Evolutionary conservation across 2,888 invertebrate species (phyloP).

Genomic region (Malachius bipustulatus): DNA sequence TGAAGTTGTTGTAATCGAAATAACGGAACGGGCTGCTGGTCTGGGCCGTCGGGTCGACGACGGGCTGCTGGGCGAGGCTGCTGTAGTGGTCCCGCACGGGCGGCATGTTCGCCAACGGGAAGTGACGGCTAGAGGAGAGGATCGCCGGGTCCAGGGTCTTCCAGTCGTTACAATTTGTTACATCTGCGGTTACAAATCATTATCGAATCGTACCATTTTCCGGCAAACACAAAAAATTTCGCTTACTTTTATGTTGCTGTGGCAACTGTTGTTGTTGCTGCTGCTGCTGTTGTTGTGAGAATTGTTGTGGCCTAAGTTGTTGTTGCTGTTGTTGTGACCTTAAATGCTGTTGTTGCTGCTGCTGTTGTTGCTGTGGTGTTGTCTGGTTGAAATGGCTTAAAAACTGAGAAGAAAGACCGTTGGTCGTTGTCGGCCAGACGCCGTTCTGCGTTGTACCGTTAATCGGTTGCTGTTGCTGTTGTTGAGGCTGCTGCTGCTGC

Average conservation of each 20-base stretch:
- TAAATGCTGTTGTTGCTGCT: slow-evolving; percentile 31
- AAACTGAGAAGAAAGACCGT: too few relatives aligned
- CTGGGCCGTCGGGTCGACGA: slow-evolving; percentile 33
- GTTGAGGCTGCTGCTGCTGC: slow-evolving; percentile 22
- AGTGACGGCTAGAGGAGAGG: slow-evolving; percentile 58
- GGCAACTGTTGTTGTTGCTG: slow-evolving; percentile 29
- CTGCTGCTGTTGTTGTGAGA: slow-evolving; percentile 27
- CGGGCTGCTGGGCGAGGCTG: slow-evolving; percentile 26
- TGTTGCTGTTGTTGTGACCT: not conserved
- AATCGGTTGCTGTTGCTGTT: slow-evolving; percentile 29
- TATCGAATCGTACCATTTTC: slow-evolving; percentile 4
- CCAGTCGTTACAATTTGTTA: slow-evolving; percentile 64
- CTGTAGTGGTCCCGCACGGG: slow-evolving; percentile 33
- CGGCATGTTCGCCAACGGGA: slow-evolving; percentile 34
- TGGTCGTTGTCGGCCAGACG: too few relatives aligned
- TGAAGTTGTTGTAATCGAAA: slow-evolving; percentile 23
- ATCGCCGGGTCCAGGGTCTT: slow-evolving; percentile 90
- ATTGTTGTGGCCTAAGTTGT: slow-evolving; percentile 2
- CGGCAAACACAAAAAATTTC: not conserved
- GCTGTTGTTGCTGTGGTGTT: slow-evolving; percentile 23
- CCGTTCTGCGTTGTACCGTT: slow-evolving; percentile 31
- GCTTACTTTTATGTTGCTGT: slow-evolving; percentile 10
- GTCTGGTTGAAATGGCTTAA: too few relatives aligned
- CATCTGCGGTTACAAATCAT: slow-evolving; percentile 31
- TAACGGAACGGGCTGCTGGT: slow-evolving; percentile 22